A percentile compares a stretch with the other conserved stretches of the same genome.
These are phyloP conservation scores for Hesperophylax magnus DNA, from an alignment of 1,140 invertebrate species.

Conservation along the genomic window DNA sequence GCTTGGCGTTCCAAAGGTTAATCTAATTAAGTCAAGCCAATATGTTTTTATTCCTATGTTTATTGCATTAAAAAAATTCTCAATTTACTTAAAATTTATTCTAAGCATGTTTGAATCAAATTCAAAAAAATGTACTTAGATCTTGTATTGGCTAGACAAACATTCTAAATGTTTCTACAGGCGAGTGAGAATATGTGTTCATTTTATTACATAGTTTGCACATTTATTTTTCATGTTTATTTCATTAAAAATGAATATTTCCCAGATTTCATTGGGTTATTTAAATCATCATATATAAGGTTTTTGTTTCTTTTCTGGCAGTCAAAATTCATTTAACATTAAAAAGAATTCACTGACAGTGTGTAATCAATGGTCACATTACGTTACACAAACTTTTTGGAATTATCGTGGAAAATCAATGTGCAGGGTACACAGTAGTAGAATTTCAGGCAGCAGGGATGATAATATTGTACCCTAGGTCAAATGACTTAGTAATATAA, in stretches of 20 bases:
- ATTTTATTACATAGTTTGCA: constrained; percentile 9
- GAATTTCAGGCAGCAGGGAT: constrained; percentile 52
- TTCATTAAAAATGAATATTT: not conserved
- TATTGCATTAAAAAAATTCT: not conserved
- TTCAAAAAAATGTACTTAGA: not conserved
- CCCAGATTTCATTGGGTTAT: too few species aligned
- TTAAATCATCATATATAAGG: too few species aligned
- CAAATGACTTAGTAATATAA: constrained; percentile 45
- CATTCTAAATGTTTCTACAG: too few species aligned
- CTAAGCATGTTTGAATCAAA: constrained; percentile 3
- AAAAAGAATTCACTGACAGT: too few species aligned
- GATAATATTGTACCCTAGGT: constrained; percentile 39
- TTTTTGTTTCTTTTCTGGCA: too few species aligned
- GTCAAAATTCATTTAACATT: too few species aligned
- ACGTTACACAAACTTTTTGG: too few species aligned
- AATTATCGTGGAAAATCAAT: constrained; percentile 15
- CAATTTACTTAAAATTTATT: constrained; percentile 25
- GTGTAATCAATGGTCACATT: too few species aligned
- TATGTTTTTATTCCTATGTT: too few species aligned
- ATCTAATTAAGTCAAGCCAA: not conserved
- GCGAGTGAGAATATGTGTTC: too few species aligned
- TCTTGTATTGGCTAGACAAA: constrained; percentile 11
- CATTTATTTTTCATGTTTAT: constrained; percentile 29
- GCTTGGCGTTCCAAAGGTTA: too few species aligned
- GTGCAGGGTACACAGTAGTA: constrained; percentile 30